Evolutionary conservation across 2,113 vertebrate genomes (phyloP).

Genomic region (Scalopus aquaticus): DNA sequence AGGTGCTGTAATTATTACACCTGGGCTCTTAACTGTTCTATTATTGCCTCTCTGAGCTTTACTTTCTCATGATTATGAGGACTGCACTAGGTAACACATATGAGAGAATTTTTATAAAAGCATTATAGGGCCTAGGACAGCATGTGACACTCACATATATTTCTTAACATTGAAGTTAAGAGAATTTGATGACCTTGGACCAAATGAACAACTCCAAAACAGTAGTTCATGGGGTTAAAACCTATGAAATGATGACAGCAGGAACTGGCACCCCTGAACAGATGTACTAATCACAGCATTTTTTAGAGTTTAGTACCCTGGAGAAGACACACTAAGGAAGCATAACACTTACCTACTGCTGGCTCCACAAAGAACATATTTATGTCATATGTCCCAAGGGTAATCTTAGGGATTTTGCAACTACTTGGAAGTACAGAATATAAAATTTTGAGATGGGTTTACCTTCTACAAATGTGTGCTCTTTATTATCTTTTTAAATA

Average conservation of each 20-base stretch:
- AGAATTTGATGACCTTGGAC: conserved; percentile 14
- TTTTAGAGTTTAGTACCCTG: conserved; percentile 1
- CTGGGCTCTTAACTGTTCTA: conserved; percentile 24
- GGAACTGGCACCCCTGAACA: neutral
- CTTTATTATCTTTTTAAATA: conserved; percentile 38
- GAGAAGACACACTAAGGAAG: conserved; percentile 17
- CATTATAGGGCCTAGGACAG: conserved; percentile 12
- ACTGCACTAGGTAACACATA: conserved; percentile 26
- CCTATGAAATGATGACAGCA: neutral
- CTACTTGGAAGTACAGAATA: neutral
- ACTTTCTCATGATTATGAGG: neutral
- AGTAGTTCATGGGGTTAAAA: neutral
- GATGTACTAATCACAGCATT: conserved; percentile 7
- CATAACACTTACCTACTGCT: neutral
- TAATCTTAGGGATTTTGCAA: neutral
- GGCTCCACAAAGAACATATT: conserved; percentile 21
- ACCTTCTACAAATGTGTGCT: neutral
- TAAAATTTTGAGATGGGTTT: conserved; percentile 44
- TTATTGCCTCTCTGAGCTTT: conserved; percentile 13
- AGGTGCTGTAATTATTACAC: conserved; percentile 35
- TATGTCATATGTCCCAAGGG: neutral
- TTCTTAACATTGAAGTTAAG: conserved; percentile 46
- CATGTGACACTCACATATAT: neutral
- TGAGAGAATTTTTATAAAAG: conserved; percentile 31
- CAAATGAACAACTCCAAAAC: conserved; percentile 34